Conservation (phyloP, 2,888 invertebrate species). For the Drosophila neonasuta region DNA sequence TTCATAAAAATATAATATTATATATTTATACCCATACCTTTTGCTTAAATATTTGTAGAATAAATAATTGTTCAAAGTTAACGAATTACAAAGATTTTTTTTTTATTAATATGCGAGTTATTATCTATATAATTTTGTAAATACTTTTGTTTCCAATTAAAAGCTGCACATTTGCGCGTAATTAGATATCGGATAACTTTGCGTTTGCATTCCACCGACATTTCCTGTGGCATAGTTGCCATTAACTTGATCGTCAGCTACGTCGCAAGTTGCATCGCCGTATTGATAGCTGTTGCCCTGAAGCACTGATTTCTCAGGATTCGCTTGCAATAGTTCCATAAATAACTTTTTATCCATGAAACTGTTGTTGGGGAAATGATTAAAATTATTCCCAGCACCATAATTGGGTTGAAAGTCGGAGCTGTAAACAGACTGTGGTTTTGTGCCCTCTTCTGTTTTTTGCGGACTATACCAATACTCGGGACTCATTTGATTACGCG, state of each 20-base stretch:
- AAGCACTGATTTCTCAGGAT: background rate
- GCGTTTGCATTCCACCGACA: background rate
- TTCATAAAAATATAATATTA: too few species aligned
- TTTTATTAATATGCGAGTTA: background rate
- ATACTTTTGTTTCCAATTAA: background rate
- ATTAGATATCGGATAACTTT: background rate
- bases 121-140: background rate
- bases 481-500: background rate
- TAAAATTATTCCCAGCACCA: background rate
- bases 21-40: background rate
- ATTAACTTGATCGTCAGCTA: background rate
- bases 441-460: background rate
- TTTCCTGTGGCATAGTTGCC: background rate
- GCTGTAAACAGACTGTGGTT: slow-evolving; percentile 7
- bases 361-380: slow-evolving; percentile 7
- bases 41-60: background rate
- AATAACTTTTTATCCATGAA: background rate
- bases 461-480: background rate
- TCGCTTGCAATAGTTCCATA: background rate
- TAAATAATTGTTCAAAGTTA: background rate
- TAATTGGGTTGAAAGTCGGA: slow-evolving; percentile 5
- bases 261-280: background rate
- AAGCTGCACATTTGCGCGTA: slow-evolving; percentile 7
- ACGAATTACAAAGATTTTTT: background rate
- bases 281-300: background rate